A percentile compares a stretch with the other conserved stretches of the same genome.
Conservation (phyloP, 2,113 vertebrate species). For the Ictalurus punctatus region DNA sequence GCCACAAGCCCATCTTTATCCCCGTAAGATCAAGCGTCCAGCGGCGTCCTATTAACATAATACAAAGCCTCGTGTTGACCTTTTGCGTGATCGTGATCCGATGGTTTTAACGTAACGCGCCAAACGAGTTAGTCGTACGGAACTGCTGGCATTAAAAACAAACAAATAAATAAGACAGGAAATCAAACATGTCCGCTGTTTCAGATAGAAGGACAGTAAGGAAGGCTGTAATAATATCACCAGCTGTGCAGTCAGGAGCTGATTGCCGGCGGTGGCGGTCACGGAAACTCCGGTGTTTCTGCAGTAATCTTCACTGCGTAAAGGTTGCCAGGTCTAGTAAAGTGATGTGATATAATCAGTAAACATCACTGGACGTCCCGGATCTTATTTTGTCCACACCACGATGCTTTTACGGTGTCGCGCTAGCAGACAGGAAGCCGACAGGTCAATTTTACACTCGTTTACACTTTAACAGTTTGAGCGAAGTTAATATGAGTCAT, state of each 20-base stretch:
- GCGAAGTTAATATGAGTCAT: slow-evolving; percentile 30
- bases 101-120: background rate
- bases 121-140: background rate
- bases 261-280: background rate
- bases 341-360: background rate
- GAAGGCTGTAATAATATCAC: background rate
- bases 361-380: background rate
- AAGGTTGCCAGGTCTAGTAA: background rate
- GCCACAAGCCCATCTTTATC: background rate
- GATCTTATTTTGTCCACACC: background rate
- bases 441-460: slow-evolving; percentile 23
- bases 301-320: background rate
- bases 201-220: too few species aligned
- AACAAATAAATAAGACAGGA: background rate
- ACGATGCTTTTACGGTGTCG: background rate
- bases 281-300: background rate
- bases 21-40: background rate
- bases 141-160: too few species aligned
- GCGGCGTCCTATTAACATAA: background rate
- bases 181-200: background rate
- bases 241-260: background rate
- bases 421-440: background rate
- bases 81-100: background rate
- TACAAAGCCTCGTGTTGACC: background rate
- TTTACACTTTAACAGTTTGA: slow-evolving; percentile 21